Base-by-base conservation (phyloP, 2,797 vertebrate genomes). In the Silurus lanzhouensis region DNA sequence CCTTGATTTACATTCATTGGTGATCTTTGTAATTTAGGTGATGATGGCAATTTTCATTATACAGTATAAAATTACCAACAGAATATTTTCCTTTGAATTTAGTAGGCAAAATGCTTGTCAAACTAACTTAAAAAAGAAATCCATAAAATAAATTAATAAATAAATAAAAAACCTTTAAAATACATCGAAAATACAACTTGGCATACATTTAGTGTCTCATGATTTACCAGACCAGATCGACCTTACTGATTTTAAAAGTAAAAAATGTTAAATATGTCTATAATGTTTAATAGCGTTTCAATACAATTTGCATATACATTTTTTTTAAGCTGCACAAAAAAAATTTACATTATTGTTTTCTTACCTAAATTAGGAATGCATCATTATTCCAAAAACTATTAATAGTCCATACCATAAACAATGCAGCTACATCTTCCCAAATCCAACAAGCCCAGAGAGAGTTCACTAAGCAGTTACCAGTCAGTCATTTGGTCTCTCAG, bases 401-500 rank as follows among this genome's bases (percentile, higher is more conserved):
- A 22, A 44, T 5, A 60, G 17, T 25, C 31, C 17, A 31, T 58
- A 38, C 25, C 17, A 20, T 19, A 38, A 58, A 60, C 55, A 58
- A 17, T 58, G 8, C 9, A 38, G 74, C 74, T 60, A 77, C 31
- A 77, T 31, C 55, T 77, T 58, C 10, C 27, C 55, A 77, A 38
- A 44, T 38, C 27, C 25, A 78, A 15, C 31, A 63, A 46, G 67
- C 57, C 84, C 84, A 31, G 57, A 7, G 84, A 61, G 74, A 78
- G 22, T 52, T 46, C 52, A 31, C 55, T 57, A 74, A 66, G 61
- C 48, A 81, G 70, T 71, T 72, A 84, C 76, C 66, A 81, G 82
- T 84, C 82, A 84, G 25, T 87, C 70, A 81, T 20, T 12, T n/a
- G 17, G 70, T 87, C 71, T 84, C 70, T 78, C 46, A 20, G 83